Base-by-base conservation (phyloP, 2,888 invertebrate genomes). In the Luffia ferchaultella region DNA sequence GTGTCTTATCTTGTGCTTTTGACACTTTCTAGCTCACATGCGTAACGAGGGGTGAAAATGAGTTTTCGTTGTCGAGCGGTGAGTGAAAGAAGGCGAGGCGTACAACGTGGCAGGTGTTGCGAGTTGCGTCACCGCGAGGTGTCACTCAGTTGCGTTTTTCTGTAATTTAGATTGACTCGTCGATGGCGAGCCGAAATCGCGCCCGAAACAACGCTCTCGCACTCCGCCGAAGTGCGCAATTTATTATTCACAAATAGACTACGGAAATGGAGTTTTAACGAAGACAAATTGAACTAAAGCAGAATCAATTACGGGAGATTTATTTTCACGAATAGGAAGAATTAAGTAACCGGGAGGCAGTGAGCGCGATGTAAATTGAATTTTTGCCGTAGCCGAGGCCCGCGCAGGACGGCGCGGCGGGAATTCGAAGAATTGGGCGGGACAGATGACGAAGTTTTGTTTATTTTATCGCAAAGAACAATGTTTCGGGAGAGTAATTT, bases 231-330 rank as follows among this genome's bases (percentile, higher is more conserved):
- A 74, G 72, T 69, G 67, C 70, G 68, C 71, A 73, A 78, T 79
- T 79, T 79, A 77, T 79, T 77, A 78, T 77, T 77, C 75, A 75
- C 76, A 78, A 77, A 78, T 76, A 77, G 76, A 77, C 77, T 75
- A 69, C 66, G 73, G 74, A 77, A 77, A 80, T 80, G 76, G 79
- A 72, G 76, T 77, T 80, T 79, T 79, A 79, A 80, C 78, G 77
- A 80, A 79, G 79, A 79, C 78, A 79, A 78, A 80, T 79, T 78
- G 76, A 76, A 80, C 75, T 76, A 75, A 77, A 79, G 74, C 77
- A 68, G 73, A 80, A 79, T 78, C 79, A 80, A 79, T 82, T 82
- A 79, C 70, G 71, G 70, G 67, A 76, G 79, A 77, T 77, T 80
- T 79, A 77, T 77, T 77, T 76, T 76, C 72, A 70, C 70, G 65